Base-by-base conservation (phyloP, 2,797 vertebrate species). In the Danionella dracula region DNA sequence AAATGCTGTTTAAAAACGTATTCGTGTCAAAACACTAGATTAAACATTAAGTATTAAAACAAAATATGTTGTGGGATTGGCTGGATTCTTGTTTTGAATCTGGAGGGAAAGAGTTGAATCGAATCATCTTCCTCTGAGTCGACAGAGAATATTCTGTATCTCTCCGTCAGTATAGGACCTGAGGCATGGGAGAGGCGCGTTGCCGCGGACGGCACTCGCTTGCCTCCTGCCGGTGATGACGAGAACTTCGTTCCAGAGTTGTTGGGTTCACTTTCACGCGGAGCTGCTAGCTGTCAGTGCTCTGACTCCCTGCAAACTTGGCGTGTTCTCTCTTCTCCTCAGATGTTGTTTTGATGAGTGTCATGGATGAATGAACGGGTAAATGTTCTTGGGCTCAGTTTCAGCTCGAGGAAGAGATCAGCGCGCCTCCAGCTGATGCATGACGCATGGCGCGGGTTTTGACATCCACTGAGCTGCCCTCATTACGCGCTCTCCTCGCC, bases 361-460 rank as follows among this genome's bases (percentile, higher is more conserved):
- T 4, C 21, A 23, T 23, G 42, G 19, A 27, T 23, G 19, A 27
- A 16, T 27, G 35, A 44, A 8, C 34, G 15, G 15, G 16, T 17
- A 29, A 4, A 19, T 48, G 19, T 32, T 3, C n/a, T 20, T 23
- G n/a, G 44, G 15, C 16, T 40, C 29, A 16, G 16, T 32, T 19
- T 31, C 20, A 27, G 23, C 6, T 27, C 23, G 23, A 6, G 27
- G 45, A 42, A 21, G 41, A 41, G 54, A 19, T 13, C 19, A 15
- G 42, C 29, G 31, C 45, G 68, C 60, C 68, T 62, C 68, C 38
- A 44, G 53, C 15, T 77, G 75, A 77, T 40, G 75, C 72, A 45
- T 74, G 75, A 72, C 56, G 57, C 72, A 74, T 66, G 45, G 37
- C 16, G 35, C 70, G 23, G 40, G 72, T 77, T 77, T 51, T 74